Base-by-base conservation (phyloP, 2,888 invertebrate genomes). In the Euphydryas editha region DNA sequence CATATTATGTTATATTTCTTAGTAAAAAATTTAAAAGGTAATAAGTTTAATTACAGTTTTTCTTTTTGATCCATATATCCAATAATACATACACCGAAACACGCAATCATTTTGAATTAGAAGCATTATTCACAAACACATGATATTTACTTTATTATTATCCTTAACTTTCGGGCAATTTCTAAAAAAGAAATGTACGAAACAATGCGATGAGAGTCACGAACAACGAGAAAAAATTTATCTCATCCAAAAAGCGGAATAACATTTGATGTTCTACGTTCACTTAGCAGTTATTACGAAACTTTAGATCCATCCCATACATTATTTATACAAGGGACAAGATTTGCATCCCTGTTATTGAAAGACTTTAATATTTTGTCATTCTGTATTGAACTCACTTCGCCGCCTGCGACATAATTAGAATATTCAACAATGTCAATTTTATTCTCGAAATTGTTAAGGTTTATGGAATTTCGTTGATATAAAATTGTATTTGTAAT, bases 341-440 rank as follows among this genome's bases (percentile, higher is more conserved):
- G 77, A 88, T 90, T 88, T 88, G 82, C 88, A 89, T 82, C 81
- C 78, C 79, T 67, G 78, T 82, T 88, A 88, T 88, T 87, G 86
- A 82, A 84, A 85, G 88, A 89, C 81, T 89, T 88, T 85, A 82
- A 82, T 83, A 81, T 86, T 82, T 83, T 81, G 83, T 82, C 84
- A 81, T 87, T 84, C 84, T 84, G 85, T 88, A 88, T 88, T 87
- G 67, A 63, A 68, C 47, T 59, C 59, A 59, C 55, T 68, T 62
- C 55, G 39, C 36, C 24, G 39, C 54, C 30, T 55, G 36, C 54
- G 21, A 49, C 49, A 13, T 36, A 54, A 54, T 55, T 49, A 63
- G 63, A 80, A 82, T 54, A 54, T 54, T 54, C 36, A 54, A 54
- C 54, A 54, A 82, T 51, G 13, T 15, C 37, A 51, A 60, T 60